These are phyloP conservation scores for Hylyphantes graminicola DNA, from an alignment of 1,140 invertebrate species.

Conservation along the genomic window DNA sequence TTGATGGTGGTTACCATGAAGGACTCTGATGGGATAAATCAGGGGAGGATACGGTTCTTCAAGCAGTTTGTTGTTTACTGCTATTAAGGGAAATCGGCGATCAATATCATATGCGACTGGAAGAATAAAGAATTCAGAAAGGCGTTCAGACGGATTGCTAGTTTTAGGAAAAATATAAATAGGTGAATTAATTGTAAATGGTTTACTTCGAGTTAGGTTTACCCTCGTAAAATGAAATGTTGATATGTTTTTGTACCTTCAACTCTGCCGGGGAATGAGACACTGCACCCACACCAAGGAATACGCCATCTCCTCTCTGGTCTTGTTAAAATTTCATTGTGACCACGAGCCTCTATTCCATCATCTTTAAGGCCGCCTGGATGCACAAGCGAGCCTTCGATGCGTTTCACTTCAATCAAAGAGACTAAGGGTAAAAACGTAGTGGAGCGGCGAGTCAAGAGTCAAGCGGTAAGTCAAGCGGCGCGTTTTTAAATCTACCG, in stretches of 20 bases:
- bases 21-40: slow-evolving; percentile 46
- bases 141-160: slow-evolving; percentile 5
- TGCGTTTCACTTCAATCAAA: slow-evolving; percentile 30
- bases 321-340: slow-evolving; percentile 58
- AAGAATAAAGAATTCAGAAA: no score
- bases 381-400: slow-evolving; percentile 60
- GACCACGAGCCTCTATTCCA: slow-evolving; percentile 59
- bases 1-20: slow-evolving; percentile 59
- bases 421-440: no score
- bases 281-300: slow-evolving; percentile 54
- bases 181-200: no score
- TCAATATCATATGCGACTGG: slow-evolving; percentile 54
- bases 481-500: no score
- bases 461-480: no score
- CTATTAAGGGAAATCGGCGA: slow-evolving; percentile 64
- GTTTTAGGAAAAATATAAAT: slow-evolving; percentile 3
- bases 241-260: not conserved
- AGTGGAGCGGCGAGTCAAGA: no score
- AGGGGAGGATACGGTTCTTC: slow-evolving; percentile 33
- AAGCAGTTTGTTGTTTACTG: slow-evolving; percentile 61
- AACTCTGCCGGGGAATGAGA: slow-evolving; percentile 62
- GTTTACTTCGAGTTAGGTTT: no score
- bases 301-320: slow-evolving; percentile 61
- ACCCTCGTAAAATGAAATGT: no score
- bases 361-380: slow-evolving; percentile 63